phyloP scores from a whole-genome alignment of 2,888 invertebrate genomes.

The Priocnemis perturbator region DNA sequence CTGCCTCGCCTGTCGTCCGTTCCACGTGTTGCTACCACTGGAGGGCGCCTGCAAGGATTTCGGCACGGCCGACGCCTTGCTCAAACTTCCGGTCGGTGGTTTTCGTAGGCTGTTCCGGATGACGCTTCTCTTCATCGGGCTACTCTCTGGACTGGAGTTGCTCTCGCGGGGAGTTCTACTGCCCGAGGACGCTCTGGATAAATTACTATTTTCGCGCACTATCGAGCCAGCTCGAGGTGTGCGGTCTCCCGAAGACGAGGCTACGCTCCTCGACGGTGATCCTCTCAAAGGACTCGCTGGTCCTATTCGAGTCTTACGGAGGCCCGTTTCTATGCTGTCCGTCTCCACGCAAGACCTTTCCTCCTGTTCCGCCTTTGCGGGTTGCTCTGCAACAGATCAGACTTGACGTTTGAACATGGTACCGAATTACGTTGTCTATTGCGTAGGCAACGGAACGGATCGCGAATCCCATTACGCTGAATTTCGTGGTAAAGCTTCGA shows the following conservation, averaged over 20 bases:
- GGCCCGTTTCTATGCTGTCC: constrained; percentile 80
- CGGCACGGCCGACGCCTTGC: constrained; percentile 75
- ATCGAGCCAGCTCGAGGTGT: constrained; percentile 64
- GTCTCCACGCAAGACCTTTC: constrained; percentile 70
- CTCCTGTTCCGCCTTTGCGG: constrained; percentile 56
- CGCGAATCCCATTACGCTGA: too few relatives aligned
- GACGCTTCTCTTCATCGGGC: constrained; percentile 80
- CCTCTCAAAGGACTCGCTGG: constrained; percentile 61
- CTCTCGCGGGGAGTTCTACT: constrained; percentile 65
- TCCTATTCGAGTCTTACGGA: constrained; percentile 80
- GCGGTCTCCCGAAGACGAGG: constrained; percentile 63
- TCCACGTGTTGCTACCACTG: constrained; percentile 84
- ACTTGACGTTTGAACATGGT: too few relatives aligned
- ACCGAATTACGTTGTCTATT: too few relatives aligned
- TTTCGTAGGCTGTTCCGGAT: constrained; percentile 75
- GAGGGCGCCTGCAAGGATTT: constrained; percentile 58
- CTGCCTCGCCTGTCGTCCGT: constrained; percentile 77
- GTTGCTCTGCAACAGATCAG: constrained; percentile 63
- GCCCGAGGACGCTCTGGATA: constrained; percentile 62
- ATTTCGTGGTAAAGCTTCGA: too few relatives aligned
- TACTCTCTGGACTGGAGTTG: constrained; percentile 71
- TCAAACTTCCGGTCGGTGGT: constrained; percentile 76
- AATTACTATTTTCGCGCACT: constrained; percentile 66
- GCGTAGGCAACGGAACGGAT: too few relatives aligned
- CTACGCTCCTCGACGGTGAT: constrained; percentile 61